phyloP scores from a whole-genome alignment of 92 coral and sea anemone species.

The Epizoanthus illoricatus region DNA sequence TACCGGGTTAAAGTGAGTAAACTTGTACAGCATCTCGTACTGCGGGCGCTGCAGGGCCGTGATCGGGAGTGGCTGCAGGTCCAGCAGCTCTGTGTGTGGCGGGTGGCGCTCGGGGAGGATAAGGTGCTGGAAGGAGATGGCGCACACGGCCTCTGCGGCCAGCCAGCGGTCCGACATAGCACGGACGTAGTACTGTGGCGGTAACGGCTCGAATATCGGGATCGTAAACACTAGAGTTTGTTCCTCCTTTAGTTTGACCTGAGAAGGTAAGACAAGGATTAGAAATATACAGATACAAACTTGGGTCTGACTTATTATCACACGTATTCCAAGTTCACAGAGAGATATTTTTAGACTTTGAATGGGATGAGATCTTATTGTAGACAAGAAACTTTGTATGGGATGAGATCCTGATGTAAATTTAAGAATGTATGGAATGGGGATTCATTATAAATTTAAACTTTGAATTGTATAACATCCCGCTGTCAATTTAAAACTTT shows the following conservation, averaged over 20 bases:
- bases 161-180: slow-evolving; percentile 97
- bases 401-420: too few species aligned
- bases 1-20: slow-evolving; percentile 95
- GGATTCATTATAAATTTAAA: too few species aligned
- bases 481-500: too few species aligned
- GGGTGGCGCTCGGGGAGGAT: slow-evolving; percentile 97
- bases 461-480: too few species aligned
- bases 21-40: slow-evolving; percentile 89
- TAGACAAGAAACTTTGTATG: too few species aligned
- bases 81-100: slow-evolving; percentile 95
- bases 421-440: too few species aligned
- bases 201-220: slow-evolving; percentile 97
- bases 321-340: too few species aligned
- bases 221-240: slow-evolving; percentile 86
- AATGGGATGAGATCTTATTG: too few species aligned
- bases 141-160: slow-evolving; percentile 94
- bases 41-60: slow-evolving; percentile 73
- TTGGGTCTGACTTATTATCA: too few species aligned
- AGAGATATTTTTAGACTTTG: too few species aligned
- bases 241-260: slow-evolving; percentile 84
- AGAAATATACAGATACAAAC: neutral
- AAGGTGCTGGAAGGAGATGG: slow-evolving; percentile 94
- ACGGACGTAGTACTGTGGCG: slow-evolving; percentile 93
- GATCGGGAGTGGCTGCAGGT: slow-evolving; percentile 93
- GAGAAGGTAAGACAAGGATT: neutral